Evolutionary conservation across 64 coral and sea anemone genomes (phyloP).

Genomic region (Catalaphyllia jardinei): DNA sequence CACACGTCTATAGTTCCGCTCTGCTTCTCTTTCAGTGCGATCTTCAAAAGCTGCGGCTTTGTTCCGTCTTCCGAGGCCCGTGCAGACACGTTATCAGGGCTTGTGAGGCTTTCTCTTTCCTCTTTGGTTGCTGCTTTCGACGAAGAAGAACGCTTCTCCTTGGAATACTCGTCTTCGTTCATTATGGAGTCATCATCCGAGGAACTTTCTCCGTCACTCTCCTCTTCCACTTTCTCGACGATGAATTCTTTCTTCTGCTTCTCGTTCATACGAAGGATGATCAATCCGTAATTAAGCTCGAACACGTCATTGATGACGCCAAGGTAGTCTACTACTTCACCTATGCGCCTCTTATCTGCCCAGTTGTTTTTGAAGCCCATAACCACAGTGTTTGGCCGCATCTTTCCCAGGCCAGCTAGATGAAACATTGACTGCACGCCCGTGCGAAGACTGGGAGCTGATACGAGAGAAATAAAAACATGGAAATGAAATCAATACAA

Average conservation of each 20-base stretch:
- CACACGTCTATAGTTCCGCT: conserved; percentile 81
- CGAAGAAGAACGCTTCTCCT: neutral
- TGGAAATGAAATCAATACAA: neutral
- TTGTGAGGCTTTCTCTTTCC: conserved; percentile 18
- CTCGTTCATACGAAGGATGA: conserved; percentile 68
- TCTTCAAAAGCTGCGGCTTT: conserved; percentile 13
- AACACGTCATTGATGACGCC: conserved; percentile 86
- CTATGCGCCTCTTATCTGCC: neutral
- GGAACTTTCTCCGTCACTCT: neutral
- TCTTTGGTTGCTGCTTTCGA: neutral
- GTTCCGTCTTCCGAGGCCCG: conserved; percentile 13
- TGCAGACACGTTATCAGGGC: conserved; percentile 24
- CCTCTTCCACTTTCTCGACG: neutral
- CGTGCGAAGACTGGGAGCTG: conserved; percentile 68
- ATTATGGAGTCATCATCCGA: neutral
- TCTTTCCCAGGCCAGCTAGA: conserved; percentile 76
- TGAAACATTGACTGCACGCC: conserved; percentile 84
- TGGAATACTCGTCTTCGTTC: conserved; percentile 22
- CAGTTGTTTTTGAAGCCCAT: conserved; percentile 87
- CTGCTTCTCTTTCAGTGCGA: conserved; percentile 68
- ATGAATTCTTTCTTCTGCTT: conserved; percentile 34
- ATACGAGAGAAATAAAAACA: neutral
- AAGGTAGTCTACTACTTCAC: conserved; percentile 63
- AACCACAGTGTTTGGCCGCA: conserved; percentile 87
- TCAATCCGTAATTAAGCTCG: conserved; percentile 70